Base-by-base conservation (phyloP, 2,797 vertebrate genomes). In the Pempheris klunzingeri region DNA sequence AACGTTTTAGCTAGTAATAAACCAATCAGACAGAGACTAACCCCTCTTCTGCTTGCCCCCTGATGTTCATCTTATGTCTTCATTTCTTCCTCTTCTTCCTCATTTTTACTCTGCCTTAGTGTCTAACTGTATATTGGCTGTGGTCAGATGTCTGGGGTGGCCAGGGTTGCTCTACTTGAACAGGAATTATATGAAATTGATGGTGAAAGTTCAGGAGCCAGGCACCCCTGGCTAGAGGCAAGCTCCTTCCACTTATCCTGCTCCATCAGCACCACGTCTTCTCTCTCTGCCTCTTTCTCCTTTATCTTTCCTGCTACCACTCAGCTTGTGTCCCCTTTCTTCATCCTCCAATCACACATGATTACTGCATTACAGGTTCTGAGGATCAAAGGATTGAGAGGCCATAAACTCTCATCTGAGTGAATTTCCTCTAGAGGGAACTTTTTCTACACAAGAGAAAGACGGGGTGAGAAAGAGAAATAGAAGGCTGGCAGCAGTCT, bases 351-450 rank as follows among this genome's bases (percentile, higher is more conserved):
- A 93, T 94, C 92, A 90, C 69, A 84, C 67, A 85, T 89, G 90
- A 94, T 94, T 91, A 92, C 87, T 66, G 82, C 87, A 87, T 81
- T 89, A 84, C 85, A 92, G 83, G 84, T 89, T 81, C 30, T 28
- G 14, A 65, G 86, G 92, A 94, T 95, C 93, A 95, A 94, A 94
- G 87, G 83, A 91, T 86, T 89, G 74, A 64, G 77, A 77, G 68
- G 71, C 70, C 84, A 90, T 89, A 88, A 89, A 90, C 88, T 89
- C 78, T 71, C 73, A 84, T 88, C 78, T 80, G 64, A 84, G 92
- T 76, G 80, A 90, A 93, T 93, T 90, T 93, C 82, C 82, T 82
- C 72, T 47, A 9, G 57, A 83, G 55, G 55, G 62, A 82, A 84
- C 75, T 72, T 86, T 81, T 84, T 71, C 67, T 12, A 53, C 59